phyloP scores from a whole-genome alignment of 2,113 vertebrate species.

The Spea bombifrons region DNA sequence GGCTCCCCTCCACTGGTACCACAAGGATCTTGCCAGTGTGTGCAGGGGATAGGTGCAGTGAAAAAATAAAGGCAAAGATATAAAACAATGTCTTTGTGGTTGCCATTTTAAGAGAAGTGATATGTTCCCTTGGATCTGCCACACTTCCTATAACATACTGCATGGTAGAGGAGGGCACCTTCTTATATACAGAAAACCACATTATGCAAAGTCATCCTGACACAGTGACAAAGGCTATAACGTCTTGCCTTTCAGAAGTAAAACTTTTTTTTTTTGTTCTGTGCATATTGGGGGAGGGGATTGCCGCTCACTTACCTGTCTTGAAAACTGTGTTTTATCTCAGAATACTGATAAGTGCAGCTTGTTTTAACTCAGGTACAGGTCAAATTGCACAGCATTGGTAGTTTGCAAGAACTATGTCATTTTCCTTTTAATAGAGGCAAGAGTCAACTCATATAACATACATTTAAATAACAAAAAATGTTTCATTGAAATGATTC shows the following conservation, averaged over 20 bases:
- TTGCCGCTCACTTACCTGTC: too few species aligned
- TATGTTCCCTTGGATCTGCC: not conserved
- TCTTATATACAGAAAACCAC: not conserved
- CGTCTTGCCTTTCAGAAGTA: not conserved
- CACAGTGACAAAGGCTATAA: not conserved
- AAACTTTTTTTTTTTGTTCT: not conserved
- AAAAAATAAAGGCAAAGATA: not conserved
- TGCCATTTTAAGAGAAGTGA: not conserved
- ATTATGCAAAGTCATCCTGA: conserved; percentile 13
- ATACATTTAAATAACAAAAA: too few species aligned
- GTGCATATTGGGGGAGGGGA: not conserved
- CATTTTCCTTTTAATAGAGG: too few species aligned
- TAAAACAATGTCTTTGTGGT: not conserved
- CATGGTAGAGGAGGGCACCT: not conserved
- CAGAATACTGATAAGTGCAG: too few species aligned
- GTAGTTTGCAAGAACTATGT: too few species aligned
- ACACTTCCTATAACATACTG: not conserved
- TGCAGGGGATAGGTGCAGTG: not conserved
- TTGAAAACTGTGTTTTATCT: too few species aligned
- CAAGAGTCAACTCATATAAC: too few species aligned
- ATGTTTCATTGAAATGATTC: too few species aligned
- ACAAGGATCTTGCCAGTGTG: conserved; percentile 70
- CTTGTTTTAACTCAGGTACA: too few species aligned
- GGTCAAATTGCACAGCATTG: too few species aligned
- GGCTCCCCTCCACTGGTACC: conserved; percentile 82